A percentile compares a stretch with the other conserved stretches of the same genome.
Evolutionary conservation across 2,888 invertebrate species (phyloP).

Genomic region (Drosophila affinis): DNA sequence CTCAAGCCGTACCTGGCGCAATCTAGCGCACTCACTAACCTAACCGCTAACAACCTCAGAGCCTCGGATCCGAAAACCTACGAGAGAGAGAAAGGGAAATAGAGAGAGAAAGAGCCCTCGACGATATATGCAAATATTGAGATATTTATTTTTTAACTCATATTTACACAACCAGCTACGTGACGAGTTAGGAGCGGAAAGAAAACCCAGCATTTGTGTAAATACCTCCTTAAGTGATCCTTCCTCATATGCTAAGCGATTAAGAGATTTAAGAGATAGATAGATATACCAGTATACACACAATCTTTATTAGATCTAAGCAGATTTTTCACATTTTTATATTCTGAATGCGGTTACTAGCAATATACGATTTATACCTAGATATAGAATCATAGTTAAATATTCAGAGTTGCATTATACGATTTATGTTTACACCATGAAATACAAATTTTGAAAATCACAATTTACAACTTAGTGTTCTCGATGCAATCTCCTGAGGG

Average conservation of each 20-base stretch:
- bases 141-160: slow-evolving; percentile 75
- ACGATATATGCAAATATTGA: slow-evolving; percentile 73
- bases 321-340: slow-evolving; percentile 62
- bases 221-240: slow-evolving; percentile 79
- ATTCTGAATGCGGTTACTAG: slow-evolving; percentile 61
- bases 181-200: slow-evolving; percentile 57
- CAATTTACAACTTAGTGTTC: not conserved
- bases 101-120: slow-evolving; percentile 21
- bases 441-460: slow-evolving; percentile 30
- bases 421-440: slow-evolving; percentile 67
- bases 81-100: not conserved
- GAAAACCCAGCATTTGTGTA: slow-evolving; percentile 69
- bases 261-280: slow-evolving; percentile 68
- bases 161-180: slow-evolving; percentile 73
- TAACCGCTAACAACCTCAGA: slow-evolving; percentile 25
- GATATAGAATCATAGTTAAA: slow-evolving; percentile 55
- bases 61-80: slow-evolving; percentile 10
- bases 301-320: slow-evolving; percentile 30
- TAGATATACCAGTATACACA: slow-evolving; percentile 29
- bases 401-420: slow-evolving; percentile 68
- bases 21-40: slow-evolving; percentile 52
- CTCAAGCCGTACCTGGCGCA: slow-evolving; percentile 77
- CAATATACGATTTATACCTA: slow-evolving; percentile 71
- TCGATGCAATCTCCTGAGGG: not conserved
- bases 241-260: slow-evolving; percentile 77